Conservation (phyloP, 2,888 invertebrate genomes). For the Lagria hirta region DNA sequence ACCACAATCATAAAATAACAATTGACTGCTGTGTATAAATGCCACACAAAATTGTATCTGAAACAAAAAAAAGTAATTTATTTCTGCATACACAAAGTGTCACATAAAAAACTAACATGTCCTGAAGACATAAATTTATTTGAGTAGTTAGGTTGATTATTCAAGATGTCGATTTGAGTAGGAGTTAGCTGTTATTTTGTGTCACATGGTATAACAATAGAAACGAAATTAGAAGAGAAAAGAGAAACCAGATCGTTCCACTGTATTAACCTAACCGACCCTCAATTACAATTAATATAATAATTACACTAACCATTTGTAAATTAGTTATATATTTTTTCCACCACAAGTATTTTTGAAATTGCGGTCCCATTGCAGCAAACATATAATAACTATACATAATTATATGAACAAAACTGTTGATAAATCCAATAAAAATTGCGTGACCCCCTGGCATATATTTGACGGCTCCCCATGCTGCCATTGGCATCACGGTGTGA, state of each 20-base stretch:
- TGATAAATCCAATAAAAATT: conserved; percentile 69
- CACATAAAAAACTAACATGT: too few relatives aligned
- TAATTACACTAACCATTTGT: conserved; percentile 65
- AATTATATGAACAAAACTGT: conserved; percentile 75
- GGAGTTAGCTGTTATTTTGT: not conserved
- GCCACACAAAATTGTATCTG: conserved; percentile 90
- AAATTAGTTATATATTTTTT: conserved; percentile 80
- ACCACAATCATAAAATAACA: conserved; percentile 83
- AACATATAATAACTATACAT: conserved; percentile 83
- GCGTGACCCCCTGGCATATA: conserved; percentile 74
- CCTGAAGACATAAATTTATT: too few relatives aligned
- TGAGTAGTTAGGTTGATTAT: too few relatives aligned
- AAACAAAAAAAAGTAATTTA: conserved; percentile 33
- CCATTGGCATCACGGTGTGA: conserved; percentile 92
- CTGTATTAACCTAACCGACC: conserved; percentile 4
- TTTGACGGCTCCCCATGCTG: conserved; percentile 90
- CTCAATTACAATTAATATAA: too few relatives aligned
- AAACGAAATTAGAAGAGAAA: conserved; percentile 14
- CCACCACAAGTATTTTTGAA: conserved; percentile 79
- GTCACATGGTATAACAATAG: too few relatives aligned
- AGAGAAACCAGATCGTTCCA: conserved; percentile 33
- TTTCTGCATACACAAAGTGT: too few relatives aligned
- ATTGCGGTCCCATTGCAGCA: conserved; percentile 72
- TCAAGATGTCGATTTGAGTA: conserved; percentile 2
- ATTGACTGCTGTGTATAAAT: conserved; percentile 82